A percentile compares a stretch with the other conserved stretches of the same genome.
Conservation (phyloP, 2,888 invertebrate genomes). For the Pachydiplax longipennis region DNA sequence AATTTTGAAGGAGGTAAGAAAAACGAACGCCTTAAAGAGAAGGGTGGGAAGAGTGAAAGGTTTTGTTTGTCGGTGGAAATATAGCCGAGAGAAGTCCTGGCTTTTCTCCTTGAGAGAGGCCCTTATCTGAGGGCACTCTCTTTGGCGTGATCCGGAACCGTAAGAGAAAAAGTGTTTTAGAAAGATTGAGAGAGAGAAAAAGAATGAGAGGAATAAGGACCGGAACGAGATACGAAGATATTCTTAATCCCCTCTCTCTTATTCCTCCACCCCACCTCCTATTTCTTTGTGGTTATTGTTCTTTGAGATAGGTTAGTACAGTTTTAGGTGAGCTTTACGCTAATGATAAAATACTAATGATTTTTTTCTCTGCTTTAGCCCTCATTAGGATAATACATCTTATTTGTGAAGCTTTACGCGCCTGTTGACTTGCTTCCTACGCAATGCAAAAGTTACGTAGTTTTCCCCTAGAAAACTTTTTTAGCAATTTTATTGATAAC, state of each 20-base stretch:
- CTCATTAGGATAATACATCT: too few relatives aligned
- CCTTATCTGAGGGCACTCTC: conserved; percentile 14
- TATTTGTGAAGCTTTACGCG: too few relatives aligned
- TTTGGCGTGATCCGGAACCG: conserved; percentile 30
- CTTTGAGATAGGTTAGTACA: neutral
- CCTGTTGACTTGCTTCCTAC: neutral
- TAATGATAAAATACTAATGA: too few relatives aligned
- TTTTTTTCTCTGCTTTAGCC: too few relatives aligned
- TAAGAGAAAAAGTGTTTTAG: neutral
- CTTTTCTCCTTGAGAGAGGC: conserved; percentile 8
- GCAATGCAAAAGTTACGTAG: too few relatives aligned
- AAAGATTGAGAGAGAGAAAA: neutral
- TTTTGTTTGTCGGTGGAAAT: neutral
- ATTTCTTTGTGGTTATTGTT: neutral
- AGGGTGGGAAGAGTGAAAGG: neutral
- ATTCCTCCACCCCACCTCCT: neutral
- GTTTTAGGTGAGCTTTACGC: too few relatives aligned
- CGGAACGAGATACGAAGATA: neutral
- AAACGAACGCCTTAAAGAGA: neutral
- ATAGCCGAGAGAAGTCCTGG: neutral
- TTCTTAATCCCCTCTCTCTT: neutral
- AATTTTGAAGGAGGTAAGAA: neutral
- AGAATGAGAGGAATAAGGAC: neutral
- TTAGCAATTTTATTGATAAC: too few relatives aligned
- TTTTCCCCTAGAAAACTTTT: too few relatives aligned